Conservation (phyloP, 2,797 vertebrate genomes). For the Sphenodon punctatus region DNA sequence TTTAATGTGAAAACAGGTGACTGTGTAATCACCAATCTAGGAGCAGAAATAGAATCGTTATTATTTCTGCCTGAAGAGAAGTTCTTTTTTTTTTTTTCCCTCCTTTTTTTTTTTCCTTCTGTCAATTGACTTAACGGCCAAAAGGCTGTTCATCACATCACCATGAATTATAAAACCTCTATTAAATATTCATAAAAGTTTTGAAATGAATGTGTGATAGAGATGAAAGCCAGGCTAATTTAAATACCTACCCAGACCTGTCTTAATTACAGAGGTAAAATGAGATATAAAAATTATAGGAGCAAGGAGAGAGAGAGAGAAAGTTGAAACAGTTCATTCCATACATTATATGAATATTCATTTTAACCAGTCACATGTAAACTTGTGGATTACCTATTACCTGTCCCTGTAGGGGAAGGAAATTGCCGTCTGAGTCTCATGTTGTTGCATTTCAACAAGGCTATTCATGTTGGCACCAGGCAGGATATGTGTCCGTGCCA, state of each 20-base stretch:
- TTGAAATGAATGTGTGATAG: constrained; percentile 83
- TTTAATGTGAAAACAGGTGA: constrained; percentile 86
- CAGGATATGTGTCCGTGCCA: background rate
- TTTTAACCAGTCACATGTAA: constrained; percentile 28
- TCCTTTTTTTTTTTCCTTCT: constrained; percentile 60
- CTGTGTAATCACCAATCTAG: constrained; percentile 86
- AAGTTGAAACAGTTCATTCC: constrained; percentile 67
- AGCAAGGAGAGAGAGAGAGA: constrained; percentile 55
- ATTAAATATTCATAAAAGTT: constrained; percentile 88
- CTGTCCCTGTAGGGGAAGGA: background rate
- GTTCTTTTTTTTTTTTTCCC: constrained; percentile 30
- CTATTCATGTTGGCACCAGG: background rate
- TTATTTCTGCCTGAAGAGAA: constrained; percentile 83
- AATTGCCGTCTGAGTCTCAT: background rate
- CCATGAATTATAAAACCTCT: constrained; percentile 83
- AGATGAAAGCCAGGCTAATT: constrained; percentile 83
- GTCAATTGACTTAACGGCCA: constrained; percentile 83
- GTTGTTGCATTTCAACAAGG: background rate
- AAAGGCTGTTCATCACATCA: constrained; percentile 83
- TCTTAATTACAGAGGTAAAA: constrained; percentile 84
- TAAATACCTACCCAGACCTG: constrained; percentile 84
- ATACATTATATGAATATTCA: constrained; percentile 63
- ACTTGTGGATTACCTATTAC: constrained; percentile 19
- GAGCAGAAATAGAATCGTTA: constrained; percentile 84
- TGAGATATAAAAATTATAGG: constrained; percentile 83